These are phyloP conservation scores for Gastracanthus pulcherrimus DNA, from an alignment of 2,888 invertebrate genomes.

Conservation along the genomic window DNA sequence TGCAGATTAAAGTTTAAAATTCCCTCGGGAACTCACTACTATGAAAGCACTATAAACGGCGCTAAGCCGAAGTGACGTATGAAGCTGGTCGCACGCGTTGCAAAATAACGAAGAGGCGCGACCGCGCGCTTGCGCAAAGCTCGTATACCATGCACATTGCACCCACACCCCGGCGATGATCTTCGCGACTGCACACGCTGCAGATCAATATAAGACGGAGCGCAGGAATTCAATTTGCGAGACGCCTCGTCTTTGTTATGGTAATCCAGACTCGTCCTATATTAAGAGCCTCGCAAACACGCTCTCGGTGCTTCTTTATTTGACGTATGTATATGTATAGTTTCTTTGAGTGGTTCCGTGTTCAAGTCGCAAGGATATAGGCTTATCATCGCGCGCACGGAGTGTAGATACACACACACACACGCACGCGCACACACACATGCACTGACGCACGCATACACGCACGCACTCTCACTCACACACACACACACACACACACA, in stretches of 20 bases:
- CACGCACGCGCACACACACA: background rate
- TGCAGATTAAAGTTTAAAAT: too few relatives aligned
- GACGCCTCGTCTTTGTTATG: background rate
- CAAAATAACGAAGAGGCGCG: background rate
- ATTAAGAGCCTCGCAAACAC: too few relatives aligned
- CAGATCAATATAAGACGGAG: background rate
- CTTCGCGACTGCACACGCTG: background rate
- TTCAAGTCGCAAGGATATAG: background rate
- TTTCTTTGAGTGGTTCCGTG: background rate
- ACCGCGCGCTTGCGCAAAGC: too few relatives aligned
- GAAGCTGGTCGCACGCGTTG: background rate
- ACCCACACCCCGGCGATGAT: background rate
- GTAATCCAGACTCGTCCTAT: background rate
- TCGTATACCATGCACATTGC: too few relatives aligned
- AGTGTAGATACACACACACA: background rate
- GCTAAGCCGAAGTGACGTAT: background rate
- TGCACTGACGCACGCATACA: too few relatives aligned
- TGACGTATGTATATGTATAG: too few relatives aligned
- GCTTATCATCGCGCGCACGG: background rate
- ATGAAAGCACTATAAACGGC: too few relatives aligned
- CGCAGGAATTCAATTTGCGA: background rate
- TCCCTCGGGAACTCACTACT: too few relatives aligned
- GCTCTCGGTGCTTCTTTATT: background rate
- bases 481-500: too few relatives aligned
- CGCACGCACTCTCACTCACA: too few relatives aligned